Percentiles rank a stretch among this genome's conserved stretches.
Evolutionary conservation across 2,113 vertebrate genomes (phyloP).

Genomic region (Felis catus): F.catus_Fca126_mat1.0 CM031419.1:70823501-70824000

Average conservation of each 20-base stretch:
- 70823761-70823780: slow-evolving; percentile 7
- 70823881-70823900: not conserved
- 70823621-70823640: slow-evolving; percentile 17
- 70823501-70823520: not conserved
- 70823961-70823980: not conserved
- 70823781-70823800: slow-evolving; percentile 21
- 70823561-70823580: not conserved
- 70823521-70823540: not conserved
- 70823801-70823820: slow-evolving; percentile 31
- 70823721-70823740: slow-evolving; percentile 52
- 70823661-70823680: slow-evolving; percentile 47
- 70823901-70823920: not conserved
- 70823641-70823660: not conserved
- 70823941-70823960: not conserved
- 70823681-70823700: slow-evolving; percentile 31
- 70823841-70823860: not conserved
- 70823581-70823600: not conserved
- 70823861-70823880: not conserved
- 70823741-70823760: slow-evolving; percentile 54
- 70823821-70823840: slow-evolving; percentile 34
- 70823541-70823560: slow-evolving; percentile 16
- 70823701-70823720: slow-evolving; percentile 45
- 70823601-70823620: not conserved
- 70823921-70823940: not conserved
- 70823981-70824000: not conserved